These are phyloP conservation scores for Paracentrotus lividus DNA, from an alignment of 53 echinoderm and acorn worm genomes.

Conservation along the genomic window DNA sequence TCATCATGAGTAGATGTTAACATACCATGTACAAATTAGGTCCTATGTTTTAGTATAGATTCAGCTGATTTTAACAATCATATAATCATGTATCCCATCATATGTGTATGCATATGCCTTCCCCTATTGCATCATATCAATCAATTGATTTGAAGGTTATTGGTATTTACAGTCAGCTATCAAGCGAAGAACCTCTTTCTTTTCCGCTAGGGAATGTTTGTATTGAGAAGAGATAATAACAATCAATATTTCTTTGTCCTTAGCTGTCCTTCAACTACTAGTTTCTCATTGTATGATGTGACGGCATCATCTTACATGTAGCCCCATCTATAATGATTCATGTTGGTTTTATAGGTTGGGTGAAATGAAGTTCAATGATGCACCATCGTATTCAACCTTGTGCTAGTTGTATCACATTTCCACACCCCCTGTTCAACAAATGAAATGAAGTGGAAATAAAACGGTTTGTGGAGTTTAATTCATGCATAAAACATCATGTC, in stretches of 20 bases:
- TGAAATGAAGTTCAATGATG: not conserved
- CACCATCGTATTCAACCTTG: not conserved
- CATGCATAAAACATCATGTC: not conserved
- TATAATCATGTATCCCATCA: not conserved
- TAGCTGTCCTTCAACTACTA: not conserved
- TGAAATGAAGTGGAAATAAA: not conserved
- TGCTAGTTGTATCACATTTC: constrained; percentile 24
- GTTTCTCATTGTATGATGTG: not conserved
- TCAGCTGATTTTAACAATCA: not conserved
- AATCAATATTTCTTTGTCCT: constrained; percentile 37
- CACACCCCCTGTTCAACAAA: not conserved
- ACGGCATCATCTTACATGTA: not conserved
- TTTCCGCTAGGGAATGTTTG: not conserved
- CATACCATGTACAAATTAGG: not conserved
- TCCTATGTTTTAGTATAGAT: not conserved
- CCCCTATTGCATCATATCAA: not conserved
- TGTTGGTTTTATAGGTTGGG: not conserved
- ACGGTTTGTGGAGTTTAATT: not conserved
- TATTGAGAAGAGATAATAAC: not conserved
- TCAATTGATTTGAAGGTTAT: constrained; percentile 21
- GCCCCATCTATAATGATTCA: constrained; percentile 19
- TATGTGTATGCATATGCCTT: not conserved
- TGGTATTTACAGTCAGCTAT: not conserved
- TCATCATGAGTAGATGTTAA: not conserved
- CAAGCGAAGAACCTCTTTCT: constrained; percentile 10